Evolutionary conservation across 1,140 invertebrate genomes (phyloP).

Genomic region (Leguminivora glycinivorella): DNA sequence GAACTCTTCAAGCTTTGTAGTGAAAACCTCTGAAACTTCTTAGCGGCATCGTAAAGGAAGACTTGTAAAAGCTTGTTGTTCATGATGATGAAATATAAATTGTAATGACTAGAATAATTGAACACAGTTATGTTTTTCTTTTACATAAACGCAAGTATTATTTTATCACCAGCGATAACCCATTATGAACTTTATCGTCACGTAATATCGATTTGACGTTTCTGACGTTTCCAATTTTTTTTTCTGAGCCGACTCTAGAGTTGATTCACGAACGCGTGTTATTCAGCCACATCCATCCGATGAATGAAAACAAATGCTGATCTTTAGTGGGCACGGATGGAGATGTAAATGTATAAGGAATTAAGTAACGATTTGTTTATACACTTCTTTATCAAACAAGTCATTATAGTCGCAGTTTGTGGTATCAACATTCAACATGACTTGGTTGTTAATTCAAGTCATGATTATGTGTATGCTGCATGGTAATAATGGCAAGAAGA

Average conservation of each 20-base stretch:
- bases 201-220: constrained; percentile 32
- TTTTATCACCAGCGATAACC: constrained; percentile 69
- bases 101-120: constrained; percentile 32
- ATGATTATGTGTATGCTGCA: background rate
- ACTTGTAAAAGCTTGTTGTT: constrained; percentile 45
- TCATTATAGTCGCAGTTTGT: background rate
- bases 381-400: constrained; percentile 19
- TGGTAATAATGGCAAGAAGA: background rate
- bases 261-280: constrained; percentile 1
- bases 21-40: constrained; percentile 40
- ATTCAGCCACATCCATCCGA: constrained; percentile 6
- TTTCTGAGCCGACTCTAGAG: background rate
- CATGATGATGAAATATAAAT: constrained; percentile 42
- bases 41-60: constrained; percentile 44
- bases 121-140: constrained; percentile 39
- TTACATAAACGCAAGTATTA: constrained; percentile 38
- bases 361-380: constrained; percentile 28
- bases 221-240: constrained; percentile 41
- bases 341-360: background rate
- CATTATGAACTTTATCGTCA: constrained; percentile 65
- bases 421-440: constrained; percentile 1
- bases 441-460: background rate
- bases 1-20: constrained; percentile 34
- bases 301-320: constrained; percentile 3
- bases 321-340: background rate